Conservation (phyloP, 2,113 vertebrate genomes). For the Percina caprodes region DNA sequence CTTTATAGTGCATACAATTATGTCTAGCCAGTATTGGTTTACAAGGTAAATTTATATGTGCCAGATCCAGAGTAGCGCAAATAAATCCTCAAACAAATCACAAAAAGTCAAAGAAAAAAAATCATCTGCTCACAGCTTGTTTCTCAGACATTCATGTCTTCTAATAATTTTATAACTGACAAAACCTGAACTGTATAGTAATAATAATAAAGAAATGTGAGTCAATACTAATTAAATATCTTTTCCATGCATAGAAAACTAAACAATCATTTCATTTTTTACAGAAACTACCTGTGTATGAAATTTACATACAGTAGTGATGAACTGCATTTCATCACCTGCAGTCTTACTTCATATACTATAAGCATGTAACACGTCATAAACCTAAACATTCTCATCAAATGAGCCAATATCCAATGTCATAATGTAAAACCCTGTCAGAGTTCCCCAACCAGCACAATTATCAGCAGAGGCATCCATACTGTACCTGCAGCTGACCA, state of each 20-base stretch:
- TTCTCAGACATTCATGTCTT: not conserved
- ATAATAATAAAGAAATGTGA: too few species aligned
- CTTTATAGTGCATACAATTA: not conserved
- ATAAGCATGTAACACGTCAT: not conserved
- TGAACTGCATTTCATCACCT: not conserved
- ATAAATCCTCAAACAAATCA: not conserved
- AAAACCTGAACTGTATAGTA: too few species aligned
- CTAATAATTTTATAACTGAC: not conserved
- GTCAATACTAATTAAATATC: not conserved
- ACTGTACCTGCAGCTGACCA: conserved; percentile 19
- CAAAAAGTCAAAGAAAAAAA: not conserved
- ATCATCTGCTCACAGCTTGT: not conserved
- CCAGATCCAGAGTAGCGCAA: not conserved
- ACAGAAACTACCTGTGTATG: not conserved
- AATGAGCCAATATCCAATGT: not conserved
- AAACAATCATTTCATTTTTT: not conserved
- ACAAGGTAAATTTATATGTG: not conserved
- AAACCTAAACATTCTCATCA: not conserved
- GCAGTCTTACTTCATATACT: not conserved
- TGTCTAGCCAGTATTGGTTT: not conserved
- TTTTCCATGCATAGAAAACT: not conserved
- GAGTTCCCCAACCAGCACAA: not conserved
- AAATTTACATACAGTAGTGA: not conserved
- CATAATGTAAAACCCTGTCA: not conserved
- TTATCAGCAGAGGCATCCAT: not conserved